phyloP scores from a whole-genome alignment of 2,113 vertebrate genomes.

The Pollimyrus isidori region DNA sequence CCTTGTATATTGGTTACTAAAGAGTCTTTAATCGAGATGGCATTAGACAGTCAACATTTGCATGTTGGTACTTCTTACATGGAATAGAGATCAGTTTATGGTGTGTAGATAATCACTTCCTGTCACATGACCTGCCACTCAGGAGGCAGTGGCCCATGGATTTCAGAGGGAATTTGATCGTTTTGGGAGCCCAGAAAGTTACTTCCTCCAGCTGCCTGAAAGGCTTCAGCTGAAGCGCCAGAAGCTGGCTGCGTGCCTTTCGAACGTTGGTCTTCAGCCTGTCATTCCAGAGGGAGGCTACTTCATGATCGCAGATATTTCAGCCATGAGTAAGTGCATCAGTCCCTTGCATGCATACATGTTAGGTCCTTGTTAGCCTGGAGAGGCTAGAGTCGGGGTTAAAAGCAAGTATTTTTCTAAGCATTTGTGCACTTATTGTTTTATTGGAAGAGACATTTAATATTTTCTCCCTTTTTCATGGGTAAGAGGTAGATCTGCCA shows the following conservation, averaged over 20 bases:
- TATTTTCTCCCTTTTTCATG: neutral
- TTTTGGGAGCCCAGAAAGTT: slow-evolving; percentile 73
- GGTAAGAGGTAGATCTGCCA: slow-evolving; percentile 66
- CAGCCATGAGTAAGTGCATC: slow-evolving; percentile 72
- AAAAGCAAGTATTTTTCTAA: neutral
- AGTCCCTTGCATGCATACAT: neutral
- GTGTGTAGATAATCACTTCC: neutral
- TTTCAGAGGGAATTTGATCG: slow-evolving; percentile 68
- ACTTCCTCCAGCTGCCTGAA: slow-evolving; percentile 70
- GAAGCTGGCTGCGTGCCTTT: slow-evolving; percentile 64
- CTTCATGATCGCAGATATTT: slow-evolving; percentile 81
- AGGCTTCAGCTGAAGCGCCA: slow-evolving; percentile 63
- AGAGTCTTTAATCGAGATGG: neutral
- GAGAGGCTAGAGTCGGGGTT: neutral
- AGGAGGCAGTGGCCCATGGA: slow-evolving; percentile 77
- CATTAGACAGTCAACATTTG: neutral
- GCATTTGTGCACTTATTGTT: too few relatives aligned
- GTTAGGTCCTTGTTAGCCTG: neutral
- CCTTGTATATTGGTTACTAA: neutral
- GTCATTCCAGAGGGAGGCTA: slow-evolving; percentile 80
- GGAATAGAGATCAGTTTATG: neutral
- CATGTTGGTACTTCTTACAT: neutral
- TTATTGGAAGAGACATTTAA: neutral
- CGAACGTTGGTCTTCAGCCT: slow-evolving; percentile 69
- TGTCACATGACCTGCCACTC: neutral